Percentiles rank a stretch among this genome's conserved stretches.
Evolutionary conservation across 2,888 invertebrate genomes (phyloP).

Genomic region (Dastarcus helophoroides): DNA sequence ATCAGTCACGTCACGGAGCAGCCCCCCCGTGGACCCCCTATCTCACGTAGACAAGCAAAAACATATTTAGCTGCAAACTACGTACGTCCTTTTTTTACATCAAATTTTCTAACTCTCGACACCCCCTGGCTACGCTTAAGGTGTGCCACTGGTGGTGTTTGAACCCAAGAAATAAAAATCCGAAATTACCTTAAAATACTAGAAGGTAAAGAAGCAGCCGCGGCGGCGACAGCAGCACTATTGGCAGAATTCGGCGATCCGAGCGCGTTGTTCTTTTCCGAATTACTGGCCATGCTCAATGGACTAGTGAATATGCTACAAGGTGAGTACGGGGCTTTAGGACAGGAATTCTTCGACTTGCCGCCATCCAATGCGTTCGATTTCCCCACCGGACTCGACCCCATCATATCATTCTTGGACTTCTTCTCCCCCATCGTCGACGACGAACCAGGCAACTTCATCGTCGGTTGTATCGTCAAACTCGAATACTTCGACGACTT

Average conservation of each 20-base stretch:
- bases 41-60: too few relatives aligned
- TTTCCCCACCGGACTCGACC: constrained; percentile 21
- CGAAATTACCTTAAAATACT: constrained; percentile 39
- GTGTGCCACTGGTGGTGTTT: too few relatives aligned
- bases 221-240: constrained; percentile 21
- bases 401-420: constrained; percentile 19
- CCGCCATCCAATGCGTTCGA: constrained; percentile 15
- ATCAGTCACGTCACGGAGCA: too few relatives aligned
- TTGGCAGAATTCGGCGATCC: constrained; percentile 15
- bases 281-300: constrained; percentile 33
- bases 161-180: constrained; percentile 4
- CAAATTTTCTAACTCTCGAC: too few relatives aligned
- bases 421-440: constrained; percentile 7
- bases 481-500: constrained; percentile 27
- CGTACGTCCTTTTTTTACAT: too few relatives aligned
- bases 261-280: constrained; percentile 18
- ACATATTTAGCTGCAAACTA: too few relatives aligned
- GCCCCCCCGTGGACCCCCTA: too few relatives aligned
- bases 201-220: constrained; percentile 33
- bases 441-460: constrained; percentile 20
- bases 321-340: constrained; percentile 17
- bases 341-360: constrained; percentile 9
- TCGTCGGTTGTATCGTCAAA: constrained; percentile 30
- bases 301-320: constrained; percentile 36
- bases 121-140: too few relatives aligned